phyloP scores from a whole-genome alignment of 2,888 invertebrate species.

The Plagiodera versicolora region DNA sequence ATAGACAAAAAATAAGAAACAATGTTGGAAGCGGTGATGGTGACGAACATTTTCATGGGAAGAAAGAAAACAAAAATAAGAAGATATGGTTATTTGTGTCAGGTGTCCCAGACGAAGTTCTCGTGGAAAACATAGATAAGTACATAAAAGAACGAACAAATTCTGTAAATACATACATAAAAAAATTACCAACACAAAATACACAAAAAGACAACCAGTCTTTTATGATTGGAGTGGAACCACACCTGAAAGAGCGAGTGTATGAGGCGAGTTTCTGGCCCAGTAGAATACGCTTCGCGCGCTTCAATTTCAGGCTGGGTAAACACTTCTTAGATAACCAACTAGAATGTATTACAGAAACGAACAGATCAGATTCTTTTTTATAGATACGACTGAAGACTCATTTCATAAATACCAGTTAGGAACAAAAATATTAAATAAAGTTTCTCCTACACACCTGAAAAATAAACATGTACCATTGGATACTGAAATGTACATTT shows the following conservation, averaged over 20 bases:
- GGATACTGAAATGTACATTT: neutral
- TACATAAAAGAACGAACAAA: neutral
- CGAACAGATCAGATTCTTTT: slow-evolving; percentile 2
- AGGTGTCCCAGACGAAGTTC: neutral
- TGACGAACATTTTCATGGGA: neutral
- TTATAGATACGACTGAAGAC: slow-evolving; percentile 3
- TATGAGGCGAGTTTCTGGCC: slow-evolving; percentile 1
- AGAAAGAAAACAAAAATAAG: neutral
- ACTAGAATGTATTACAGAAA: neutral
- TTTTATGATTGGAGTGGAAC: neutral
- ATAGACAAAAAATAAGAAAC: neutral
- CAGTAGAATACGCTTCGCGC: slow-evolving; percentile 4
- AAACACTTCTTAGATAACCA: neutral
- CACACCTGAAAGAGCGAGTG: slow-evolving; percentile 6
- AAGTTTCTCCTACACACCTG: slow-evolving; percentile 1
- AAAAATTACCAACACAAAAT: neutral
- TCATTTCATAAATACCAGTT: neutral
- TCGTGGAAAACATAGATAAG: neutral
- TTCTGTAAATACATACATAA: neutral
- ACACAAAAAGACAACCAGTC: neutral
- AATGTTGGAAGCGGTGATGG: slow-evolving; percentile 2
- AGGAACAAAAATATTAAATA: neutral
- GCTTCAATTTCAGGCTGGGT: slow-evolving; percentile 3
- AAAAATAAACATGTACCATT: neutral
- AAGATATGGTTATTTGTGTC: neutral